These are phyloP conservation scores for Peromyscus maniculatus DNA, from an alignment of 2,113 vertebrate genomes.

Conservation along the genomic window DNA sequence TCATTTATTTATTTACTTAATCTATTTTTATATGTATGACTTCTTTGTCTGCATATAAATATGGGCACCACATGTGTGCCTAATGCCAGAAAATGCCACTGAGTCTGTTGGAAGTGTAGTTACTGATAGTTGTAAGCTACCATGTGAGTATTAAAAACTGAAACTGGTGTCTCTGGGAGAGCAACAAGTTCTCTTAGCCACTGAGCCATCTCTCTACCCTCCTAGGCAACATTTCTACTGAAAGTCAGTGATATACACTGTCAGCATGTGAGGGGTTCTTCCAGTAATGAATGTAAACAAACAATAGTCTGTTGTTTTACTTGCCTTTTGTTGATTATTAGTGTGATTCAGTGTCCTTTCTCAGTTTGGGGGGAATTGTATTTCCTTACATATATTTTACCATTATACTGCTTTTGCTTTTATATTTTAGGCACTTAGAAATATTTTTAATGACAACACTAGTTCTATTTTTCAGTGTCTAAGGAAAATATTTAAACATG, in stretches of 20 bases:
- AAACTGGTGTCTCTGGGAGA: not conserved
- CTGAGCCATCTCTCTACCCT: not conserved
- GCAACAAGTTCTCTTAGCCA: not conserved
- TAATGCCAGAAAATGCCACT: not conserved
- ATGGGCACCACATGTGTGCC: not conserved
- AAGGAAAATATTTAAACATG: constrained; percentile 12
- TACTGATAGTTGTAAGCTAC: not conserved
- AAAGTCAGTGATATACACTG: not conserved
- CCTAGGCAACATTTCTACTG: not conserved
- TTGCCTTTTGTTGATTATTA: constrained; percentile 31
- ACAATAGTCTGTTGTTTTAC: not conserved
- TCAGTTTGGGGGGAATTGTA: not conserved
- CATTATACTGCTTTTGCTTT: not conserved
- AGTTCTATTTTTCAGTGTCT: constrained; percentile 31
- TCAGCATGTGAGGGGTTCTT: not conserved
- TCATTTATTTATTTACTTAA: not conserved
- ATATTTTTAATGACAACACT: not conserved
- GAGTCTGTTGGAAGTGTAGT: not conserved
- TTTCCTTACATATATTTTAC: constrained; percentile 43
- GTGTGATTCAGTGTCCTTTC: not conserved
- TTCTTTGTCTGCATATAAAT: not conserved
- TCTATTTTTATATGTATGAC: not conserved
- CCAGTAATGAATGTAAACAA: not conserved
- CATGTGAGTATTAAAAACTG: not conserved
- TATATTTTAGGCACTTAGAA: constrained; percentile 28